Evolutionary conservation across 2,797 vertebrate genomes (phyloP).

Genomic region (Macropus fuliginosus): DNA sequence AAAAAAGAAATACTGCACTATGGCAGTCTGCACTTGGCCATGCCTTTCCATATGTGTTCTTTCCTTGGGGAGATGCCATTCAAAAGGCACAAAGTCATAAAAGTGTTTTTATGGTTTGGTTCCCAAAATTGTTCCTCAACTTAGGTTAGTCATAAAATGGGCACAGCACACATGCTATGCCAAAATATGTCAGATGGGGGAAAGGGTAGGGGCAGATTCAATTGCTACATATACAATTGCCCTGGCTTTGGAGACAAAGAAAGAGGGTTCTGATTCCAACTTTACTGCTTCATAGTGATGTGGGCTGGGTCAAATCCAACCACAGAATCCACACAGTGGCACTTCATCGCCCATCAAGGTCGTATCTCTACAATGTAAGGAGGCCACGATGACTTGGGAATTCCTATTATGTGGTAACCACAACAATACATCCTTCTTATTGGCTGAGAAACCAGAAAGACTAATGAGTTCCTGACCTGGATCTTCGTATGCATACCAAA

Average conservation of each 20-base stretch:
- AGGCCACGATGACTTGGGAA: background rate
- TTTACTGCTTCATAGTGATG: background rate
- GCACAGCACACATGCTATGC: background rate
- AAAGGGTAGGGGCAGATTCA: background rate
- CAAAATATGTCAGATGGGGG: background rate
- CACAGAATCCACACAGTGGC: background rate
- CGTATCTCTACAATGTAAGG: background rate
- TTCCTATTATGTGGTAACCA: background rate
- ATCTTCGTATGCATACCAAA: background rate
- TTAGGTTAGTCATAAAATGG: background rate
- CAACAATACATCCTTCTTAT: background rate
- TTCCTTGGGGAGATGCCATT: background rate
- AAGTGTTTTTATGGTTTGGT: background rate
- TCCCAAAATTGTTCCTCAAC: background rate
- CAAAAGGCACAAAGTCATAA: background rate
- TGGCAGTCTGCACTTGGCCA: background rate
- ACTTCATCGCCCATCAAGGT: background rate
- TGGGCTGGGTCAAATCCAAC: background rate
- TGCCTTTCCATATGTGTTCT: background rate
- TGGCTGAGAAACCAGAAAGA: background rate
- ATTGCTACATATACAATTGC: background rate
- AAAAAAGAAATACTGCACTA: background rate
- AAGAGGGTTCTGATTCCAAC: background rate
- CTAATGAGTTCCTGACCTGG: background rate
- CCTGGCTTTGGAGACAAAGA: background rate